phyloP scores from a whole-genome alignment of 1,140 invertebrate species.

The Calliphora vicina region DNA sequence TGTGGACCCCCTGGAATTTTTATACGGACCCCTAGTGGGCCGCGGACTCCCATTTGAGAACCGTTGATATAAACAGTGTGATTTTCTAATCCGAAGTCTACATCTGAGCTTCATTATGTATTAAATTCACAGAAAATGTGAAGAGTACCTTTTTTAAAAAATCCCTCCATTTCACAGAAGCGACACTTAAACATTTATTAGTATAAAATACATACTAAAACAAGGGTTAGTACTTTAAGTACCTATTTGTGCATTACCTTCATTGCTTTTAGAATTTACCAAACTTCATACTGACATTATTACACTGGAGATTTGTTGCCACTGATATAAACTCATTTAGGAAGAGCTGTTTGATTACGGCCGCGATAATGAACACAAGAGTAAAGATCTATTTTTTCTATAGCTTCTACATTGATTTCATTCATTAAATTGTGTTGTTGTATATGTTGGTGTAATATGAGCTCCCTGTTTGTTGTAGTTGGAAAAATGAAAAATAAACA shows the following conservation, averaged over 20 bases:
- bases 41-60: no score
- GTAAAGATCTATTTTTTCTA: not conserved
- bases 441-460: not conserved
- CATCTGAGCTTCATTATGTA: no score
- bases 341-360: not conserved
- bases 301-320: not conserved
- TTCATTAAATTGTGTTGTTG: not conserved
- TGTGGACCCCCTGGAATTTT: no score
- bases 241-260: not conserved
- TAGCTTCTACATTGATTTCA: not conserved
- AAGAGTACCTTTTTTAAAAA: no score
- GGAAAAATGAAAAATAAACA: conserved; percentile 12
- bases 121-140: no score
- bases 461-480: not conserved
- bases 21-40: no score
- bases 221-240: no score
- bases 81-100: no score
- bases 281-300: not conserved
- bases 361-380: not conserved
- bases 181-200: no score
- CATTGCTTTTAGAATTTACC: not conserved
- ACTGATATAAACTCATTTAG: not conserved
- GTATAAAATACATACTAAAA: no score
- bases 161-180: no score
- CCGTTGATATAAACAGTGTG: no score